Percentiles rank a stretch among this genome's conserved stretches.
phyloP scores from a whole-genome alignment of 1,140 invertebrate species.

The Polypedilum vanderplanki region DNA sequence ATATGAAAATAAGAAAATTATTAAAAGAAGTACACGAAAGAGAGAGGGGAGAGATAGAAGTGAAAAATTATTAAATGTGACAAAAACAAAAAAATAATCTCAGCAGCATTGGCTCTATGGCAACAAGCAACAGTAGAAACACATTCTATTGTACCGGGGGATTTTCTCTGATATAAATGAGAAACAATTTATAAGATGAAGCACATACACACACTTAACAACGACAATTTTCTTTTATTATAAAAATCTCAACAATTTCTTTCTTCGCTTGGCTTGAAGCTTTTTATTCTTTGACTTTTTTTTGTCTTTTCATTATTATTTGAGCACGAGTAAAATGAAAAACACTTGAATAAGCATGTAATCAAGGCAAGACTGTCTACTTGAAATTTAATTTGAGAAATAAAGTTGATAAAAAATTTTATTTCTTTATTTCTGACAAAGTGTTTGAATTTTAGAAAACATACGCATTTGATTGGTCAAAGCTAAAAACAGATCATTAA shows the following conservation, averaged over 20 bases:
- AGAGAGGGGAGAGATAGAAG: neutral
- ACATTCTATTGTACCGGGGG: neutral
- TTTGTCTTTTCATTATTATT: neutral
- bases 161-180: slow-evolving; percentile 23
- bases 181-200: slow-evolving; percentile 22
- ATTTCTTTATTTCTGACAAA: too few species aligned
- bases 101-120: slow-evolving; percentile 4
- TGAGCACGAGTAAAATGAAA: neutral
- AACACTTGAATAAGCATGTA: neutral
- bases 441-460: too few species aligned
- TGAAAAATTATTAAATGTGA: slow-evolving; percentile 28
- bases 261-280: neutral
- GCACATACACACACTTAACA: neutral
- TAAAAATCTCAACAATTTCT: slow-evolving; percentile 3
- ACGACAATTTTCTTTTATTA: neutral
- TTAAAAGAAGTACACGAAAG: neutral
- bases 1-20: neutral
- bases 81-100: slow-evolving; percentile 27
- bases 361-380: too few species aligned
- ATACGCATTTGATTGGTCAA: too few species aligned
- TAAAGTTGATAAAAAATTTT: too few species aligned
- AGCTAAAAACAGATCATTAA: too few species aligned
- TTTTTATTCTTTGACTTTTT: neutral
- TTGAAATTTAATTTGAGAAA: too few species aligned
- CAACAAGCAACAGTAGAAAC: neutral